A percentile compares a stretch with the other conserved stretches of the same genome.
These are phyloP conservation scores for Beris morrisii DNA, from an alignment of 2,888 invertebrate genomes.

Conservation along the genomic window DNA sequence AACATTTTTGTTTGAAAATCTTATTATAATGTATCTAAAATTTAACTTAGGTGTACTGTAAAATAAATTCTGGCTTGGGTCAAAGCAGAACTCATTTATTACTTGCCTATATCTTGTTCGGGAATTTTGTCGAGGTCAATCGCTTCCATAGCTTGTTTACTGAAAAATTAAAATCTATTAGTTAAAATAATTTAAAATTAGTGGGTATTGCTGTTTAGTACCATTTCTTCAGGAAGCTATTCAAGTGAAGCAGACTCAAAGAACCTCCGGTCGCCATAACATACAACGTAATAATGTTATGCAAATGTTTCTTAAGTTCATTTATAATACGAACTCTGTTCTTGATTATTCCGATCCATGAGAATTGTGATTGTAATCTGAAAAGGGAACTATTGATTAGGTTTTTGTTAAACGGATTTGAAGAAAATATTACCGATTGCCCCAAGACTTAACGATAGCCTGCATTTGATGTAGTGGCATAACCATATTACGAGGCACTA, in stretches of 20 bases:
- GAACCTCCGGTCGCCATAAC: background rate
- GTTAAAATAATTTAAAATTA: too few relatives aligned
- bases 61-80: too few relatives aligned
- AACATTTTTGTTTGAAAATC: too few relatives aligned
- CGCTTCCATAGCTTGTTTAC: background rate
- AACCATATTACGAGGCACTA: slow-evolving; percentile 22
- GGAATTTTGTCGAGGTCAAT: background rate
- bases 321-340: background rate
- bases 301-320: background rate
- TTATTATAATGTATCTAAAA: too few relatives aligned
- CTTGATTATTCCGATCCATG: background rate
- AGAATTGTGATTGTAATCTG: slow-evolving; percentile 8
- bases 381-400: background rate
- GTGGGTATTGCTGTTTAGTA: too few relatives aligned
- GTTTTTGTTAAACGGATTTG: background rate
- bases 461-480: slow-evolving; percentile 14
- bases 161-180: background rate
- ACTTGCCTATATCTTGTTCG: too few relatives aligned
- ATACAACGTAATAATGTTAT: slow-evolving; percentile 2
- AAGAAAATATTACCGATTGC: slow-evolving; percentile 11
- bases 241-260: too few relatives aligned
- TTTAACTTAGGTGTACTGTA: too few relatives aligned
- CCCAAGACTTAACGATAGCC: slow-evolving; percentile 14
- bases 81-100: too few relatives aligned
- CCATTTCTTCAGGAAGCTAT: too few relatives aligned